Evolutionary conservation across 2,113 vertebrate species (phyloP), one percentile per base, ranked within the genome.

Genomic region (Phasianus colchicus): DNA sequence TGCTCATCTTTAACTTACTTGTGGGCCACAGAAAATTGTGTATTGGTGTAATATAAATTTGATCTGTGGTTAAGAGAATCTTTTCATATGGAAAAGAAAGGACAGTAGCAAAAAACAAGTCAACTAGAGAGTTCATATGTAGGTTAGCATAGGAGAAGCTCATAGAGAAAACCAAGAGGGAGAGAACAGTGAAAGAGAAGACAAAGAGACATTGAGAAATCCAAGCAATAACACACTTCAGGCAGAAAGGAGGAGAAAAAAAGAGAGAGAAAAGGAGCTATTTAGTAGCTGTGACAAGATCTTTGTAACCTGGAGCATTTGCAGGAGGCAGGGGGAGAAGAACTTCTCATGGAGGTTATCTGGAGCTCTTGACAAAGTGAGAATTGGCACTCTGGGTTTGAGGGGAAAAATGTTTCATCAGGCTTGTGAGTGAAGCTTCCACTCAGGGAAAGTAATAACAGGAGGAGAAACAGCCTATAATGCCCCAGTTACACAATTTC

Each of bases 351-450:
- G 78, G 79, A 91, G 95, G 92, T 95, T 94, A 92, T 84, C 92
- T 47, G 67, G 64, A 91, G 87, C 72, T 92, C 82, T 96, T 93
- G 92, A 92, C 92, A 95, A 87, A 90, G 93, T 94, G 92, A 90
- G 85, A 96, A 95, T 90, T 90, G 88, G 45, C 93, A 67, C 61
- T 69, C 55, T 27, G 67, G 72, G 66, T 88, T 93, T 4, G 63
- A 92, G 83, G 86, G 87, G 54, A 65, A 89, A 90, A 92, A 87
- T 5, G 22, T 82, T 92, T 93, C 72, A 42, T 70, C 73, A 43
- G 90, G 76, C 93, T 95, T 90, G 74, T 73, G 77, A 96, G 64
- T 66, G 86, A 96, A 85, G 75, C 43, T 96, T 95, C 92, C 71
- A 58, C 63, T 92, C 7, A 20, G 48, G 67, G 57, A 89, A 89